phyloP scores from a whole-genome alignment of 2,797 vertebrate genomes.

The Hippoglossus hippoglossus region DNA sequence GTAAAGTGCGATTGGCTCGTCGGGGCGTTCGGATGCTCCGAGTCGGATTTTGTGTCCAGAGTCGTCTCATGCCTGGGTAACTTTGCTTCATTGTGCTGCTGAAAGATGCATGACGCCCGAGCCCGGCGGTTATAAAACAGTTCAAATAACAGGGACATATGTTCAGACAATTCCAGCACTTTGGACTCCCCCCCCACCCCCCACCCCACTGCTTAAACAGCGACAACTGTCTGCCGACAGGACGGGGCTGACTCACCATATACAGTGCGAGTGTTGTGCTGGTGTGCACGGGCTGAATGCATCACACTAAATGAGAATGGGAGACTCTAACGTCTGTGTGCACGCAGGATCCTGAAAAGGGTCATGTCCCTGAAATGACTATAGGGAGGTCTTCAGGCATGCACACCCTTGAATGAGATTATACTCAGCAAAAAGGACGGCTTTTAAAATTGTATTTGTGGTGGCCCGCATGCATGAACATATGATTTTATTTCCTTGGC shows the following conservation, averaged over 20 bases:
- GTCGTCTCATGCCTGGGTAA: conserved; percentile 36
- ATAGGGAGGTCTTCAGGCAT: conserved; percentile 37
- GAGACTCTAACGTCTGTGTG: not conserved
- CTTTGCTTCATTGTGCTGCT: conserved; percentile 25
- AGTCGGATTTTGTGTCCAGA: conserved; percentile 27
- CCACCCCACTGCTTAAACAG: conserved; percentile 25
- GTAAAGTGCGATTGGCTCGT: conserved; percentile 16
- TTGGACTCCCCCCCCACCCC: not conserved
- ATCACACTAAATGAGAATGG: conserved; percentile 36
- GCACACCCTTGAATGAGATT: conserved; percentile 41
- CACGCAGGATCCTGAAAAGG: conserved; percentile 39
- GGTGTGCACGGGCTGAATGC: conserved; percentile 27
- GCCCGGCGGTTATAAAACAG: conserved; percentile 55
- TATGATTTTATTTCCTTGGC: conserved; percentile 57
- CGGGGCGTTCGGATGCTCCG: conserved; percentile 21
- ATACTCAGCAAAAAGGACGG: conserved; percentile 24
- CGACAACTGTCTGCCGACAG: conserved; percentile 34
- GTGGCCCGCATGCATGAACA: conserved; percentile 8
- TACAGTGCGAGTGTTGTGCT: conserved; percentile 29
- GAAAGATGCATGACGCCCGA: conserved; percentile 51
- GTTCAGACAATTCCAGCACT: conserved; percentile 22
- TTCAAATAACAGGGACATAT: conserved; percentile 48
- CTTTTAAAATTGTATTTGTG: conserved; percentile 47
- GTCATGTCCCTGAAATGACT: conserved; percentile 57
- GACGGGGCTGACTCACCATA: conserved; percentile 45